Evolutionary conservation across 2,113 vertebrate genomes (phyloP).

Genomic region (Albula glossodonta): DNA sequence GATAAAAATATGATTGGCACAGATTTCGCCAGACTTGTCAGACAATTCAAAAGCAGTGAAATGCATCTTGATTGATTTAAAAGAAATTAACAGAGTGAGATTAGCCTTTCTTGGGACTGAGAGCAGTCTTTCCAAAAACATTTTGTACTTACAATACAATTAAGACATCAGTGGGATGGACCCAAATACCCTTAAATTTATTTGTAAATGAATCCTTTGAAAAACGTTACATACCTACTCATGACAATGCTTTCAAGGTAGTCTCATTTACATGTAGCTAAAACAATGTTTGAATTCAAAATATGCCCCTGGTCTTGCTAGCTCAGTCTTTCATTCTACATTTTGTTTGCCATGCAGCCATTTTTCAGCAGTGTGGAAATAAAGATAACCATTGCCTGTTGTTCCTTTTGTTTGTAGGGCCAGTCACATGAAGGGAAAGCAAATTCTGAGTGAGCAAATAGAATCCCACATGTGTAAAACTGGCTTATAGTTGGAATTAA

Average conservation of each 20-base stretch:
- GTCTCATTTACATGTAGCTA: neutral
- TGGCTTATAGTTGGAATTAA: too few relatives aligned
- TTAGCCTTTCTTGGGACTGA: constrained; percentile 55
- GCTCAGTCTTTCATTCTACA: neutral
- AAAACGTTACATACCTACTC: neutral
- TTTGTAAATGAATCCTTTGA: neutral
- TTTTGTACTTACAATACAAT: neutral
- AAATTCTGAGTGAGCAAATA: too few relatives aligned
- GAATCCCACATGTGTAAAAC: too few relatives aligned
- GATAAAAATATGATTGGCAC: constrained; percentile 66
- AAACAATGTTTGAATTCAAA: neutral
- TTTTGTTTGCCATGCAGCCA: neutral
- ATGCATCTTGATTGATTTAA: constrained; percentile 67
- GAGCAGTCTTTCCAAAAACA: neutral
- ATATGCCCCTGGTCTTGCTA: neutral
- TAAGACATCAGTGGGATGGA: neutral
- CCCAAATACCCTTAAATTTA: neutral
- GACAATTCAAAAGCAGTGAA: constrained; percentile 59
- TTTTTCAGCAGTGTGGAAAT: too few relatives aligned
- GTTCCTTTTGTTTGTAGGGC: too few relatives aligned
- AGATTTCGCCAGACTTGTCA: constrained; percentile 66
- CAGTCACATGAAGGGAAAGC: too few relatives aligned
- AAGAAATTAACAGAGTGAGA: constrained; percentile 54
- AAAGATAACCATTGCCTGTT: neutral
- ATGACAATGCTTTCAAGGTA: neutral